phyloP scores from a whole-genome alignment of 92 coral and sea anemone genomes.

The Diadumene lineata region DNA sequence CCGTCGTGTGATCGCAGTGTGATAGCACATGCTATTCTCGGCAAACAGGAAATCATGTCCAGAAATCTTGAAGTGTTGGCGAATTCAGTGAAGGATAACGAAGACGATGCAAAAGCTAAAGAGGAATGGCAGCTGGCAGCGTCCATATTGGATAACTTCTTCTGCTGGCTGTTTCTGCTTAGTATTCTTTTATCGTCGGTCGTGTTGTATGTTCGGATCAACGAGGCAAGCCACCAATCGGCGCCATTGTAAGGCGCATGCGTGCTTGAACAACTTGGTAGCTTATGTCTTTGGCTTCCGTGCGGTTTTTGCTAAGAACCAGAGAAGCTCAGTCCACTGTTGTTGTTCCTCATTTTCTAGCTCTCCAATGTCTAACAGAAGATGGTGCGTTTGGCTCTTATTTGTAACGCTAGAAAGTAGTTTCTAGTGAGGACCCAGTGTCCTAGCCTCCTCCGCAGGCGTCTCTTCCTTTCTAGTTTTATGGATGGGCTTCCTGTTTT shows the following conservation, averaged over 20 bases:
- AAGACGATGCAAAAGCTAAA: slow-evolving; percentile 73
- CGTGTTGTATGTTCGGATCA: slow-evolving; percentile 49
- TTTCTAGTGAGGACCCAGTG: too few relatives aligned
- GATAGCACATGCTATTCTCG: slow-evolving; percentile 63
- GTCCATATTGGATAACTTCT: slow-evolving; percentile 80
- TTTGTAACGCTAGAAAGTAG: too few relatives aligned
- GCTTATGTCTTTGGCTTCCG: too few relatives aligned
- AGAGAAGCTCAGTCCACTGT: too few relatives aligned
- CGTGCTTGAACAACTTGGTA: too few relatives aligned
- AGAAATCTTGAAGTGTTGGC: slow-evolving; percentile 69
- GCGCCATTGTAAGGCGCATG: background rate
- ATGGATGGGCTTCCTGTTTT: too few relatives aligned
- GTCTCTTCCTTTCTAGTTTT: too few relatives aligned
- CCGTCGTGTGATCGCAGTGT: slow-evolving; percentile 48
- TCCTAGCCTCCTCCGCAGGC: too few relatives aligned
- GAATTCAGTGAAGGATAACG: slow-evolving; percentile 67
- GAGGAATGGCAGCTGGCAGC: slow-evolving; percentile 98
- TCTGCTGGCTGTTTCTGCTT: slow-evolving; percentile 79
- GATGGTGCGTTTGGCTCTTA: too few relatives aligned
- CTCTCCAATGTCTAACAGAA: too few relatives aligned
- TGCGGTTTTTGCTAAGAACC: too few relatives aligned
- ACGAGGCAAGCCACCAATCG: slow-evolving; percentile 8
- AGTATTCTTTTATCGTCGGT: slow-evolving; percentile 61
- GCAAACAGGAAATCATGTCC: slow-evolving; percentile 79
- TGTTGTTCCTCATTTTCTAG: too few relatives aligned